These are phyloP conservation scores for Spheniscus mendiculus DNA, from an alignment of 2,113 vertebrate species.

Conservation along the genomic window DNA sequence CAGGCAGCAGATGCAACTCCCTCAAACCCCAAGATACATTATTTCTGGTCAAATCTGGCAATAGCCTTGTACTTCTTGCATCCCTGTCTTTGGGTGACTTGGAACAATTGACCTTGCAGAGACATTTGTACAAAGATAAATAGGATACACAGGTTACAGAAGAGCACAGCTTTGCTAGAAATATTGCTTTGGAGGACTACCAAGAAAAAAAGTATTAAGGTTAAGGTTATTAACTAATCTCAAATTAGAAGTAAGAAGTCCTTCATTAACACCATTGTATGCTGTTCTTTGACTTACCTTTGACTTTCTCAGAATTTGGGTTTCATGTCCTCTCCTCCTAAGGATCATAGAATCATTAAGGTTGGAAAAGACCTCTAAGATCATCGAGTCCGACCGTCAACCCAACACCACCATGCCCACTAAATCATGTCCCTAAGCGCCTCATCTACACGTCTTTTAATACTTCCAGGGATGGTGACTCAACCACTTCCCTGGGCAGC, in stretches of 20 bases:
- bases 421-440: no score
- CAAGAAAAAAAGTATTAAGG: background rate
- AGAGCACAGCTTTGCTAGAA: background rate
- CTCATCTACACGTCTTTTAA: no score
- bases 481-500: no score
- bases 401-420: no score
- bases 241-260: background rate
- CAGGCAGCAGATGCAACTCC: background rate
- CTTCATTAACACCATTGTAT: background rate
- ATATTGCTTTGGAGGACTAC: background rate
- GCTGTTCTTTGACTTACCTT: background rate
- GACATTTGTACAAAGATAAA: background rate
- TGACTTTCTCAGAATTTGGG: background rate
- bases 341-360: background rate
- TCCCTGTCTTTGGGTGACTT: background rate
- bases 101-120: background rate
- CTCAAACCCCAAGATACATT: background rate
- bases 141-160: accelerated
- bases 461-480: no score
- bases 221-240: background rate
- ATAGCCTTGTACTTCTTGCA: background rate
- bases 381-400: no score
- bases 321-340: background rate
- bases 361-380: no score
- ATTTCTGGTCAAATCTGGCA: background rate